phyloP scores from a whole-genome alignment of 2,113 vertebrate species.

The Gymnorhina tibicen region DNA sequence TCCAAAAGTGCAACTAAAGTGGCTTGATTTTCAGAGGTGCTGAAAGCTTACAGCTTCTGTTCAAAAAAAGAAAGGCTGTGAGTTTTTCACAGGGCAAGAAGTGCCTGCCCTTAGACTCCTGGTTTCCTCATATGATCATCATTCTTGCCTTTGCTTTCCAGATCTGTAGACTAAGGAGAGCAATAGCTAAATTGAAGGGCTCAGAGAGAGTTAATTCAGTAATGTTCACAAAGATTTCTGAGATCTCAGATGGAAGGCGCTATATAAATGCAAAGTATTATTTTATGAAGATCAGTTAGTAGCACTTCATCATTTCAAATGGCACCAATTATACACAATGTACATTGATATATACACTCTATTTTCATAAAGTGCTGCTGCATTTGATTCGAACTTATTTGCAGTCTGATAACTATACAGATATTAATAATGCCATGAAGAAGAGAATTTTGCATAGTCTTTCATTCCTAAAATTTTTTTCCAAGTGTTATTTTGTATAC shows the following conservation, averaged over 20 bases:
- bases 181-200: not conserved
- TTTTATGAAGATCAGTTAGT: constrained; percentile 58
- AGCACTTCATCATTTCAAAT: constrained; percentile 57
- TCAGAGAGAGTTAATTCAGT: constrained; percentile 11
- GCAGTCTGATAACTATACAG: not conserved
- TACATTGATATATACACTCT: constrained; percentile 36
- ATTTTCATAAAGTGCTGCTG: constrained; percentile 40
- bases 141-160: not conserved
- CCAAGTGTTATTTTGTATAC: not conserved
- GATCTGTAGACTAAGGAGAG: not conserved
- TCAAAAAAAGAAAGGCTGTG: not conserved
- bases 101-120: not conserved
- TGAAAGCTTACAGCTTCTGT: constrained; percentile 27
- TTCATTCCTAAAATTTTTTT: not conserved
- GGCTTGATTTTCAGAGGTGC: constrained; percentile 11
- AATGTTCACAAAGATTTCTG: not conserved
- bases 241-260: constrained; percentile 30
- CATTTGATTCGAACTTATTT: constrained; percentile 37
- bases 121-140: not conserved
- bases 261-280: constrained; percentile 57
- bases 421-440: constrained; percentile 12
- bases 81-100: not conserved
- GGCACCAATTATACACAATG: constrained; percentile 44
- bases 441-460: not conserved
- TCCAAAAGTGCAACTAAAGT: constrained; percentile 16